phyloP scores from a whole-genome alignment of 1,140 invertebrate genomes.

The Drosophila cardini region DNA sequence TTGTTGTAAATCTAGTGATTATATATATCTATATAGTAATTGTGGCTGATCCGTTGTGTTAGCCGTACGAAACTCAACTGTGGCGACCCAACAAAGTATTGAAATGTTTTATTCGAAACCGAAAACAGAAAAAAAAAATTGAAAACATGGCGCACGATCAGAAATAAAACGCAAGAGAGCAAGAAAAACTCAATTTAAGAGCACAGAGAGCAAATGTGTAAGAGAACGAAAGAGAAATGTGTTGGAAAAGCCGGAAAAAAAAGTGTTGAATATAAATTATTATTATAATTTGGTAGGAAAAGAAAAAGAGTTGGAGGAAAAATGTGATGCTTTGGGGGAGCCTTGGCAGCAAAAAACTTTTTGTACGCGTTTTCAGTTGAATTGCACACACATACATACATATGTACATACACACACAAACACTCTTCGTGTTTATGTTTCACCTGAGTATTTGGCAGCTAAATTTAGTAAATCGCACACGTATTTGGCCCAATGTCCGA shows the following conservation, averaged over 20 bases:
- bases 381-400: slow-evolving; percentile 21
- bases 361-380: slow-evolving; percentile 38
- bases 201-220: slow-evolving; percentile 19
- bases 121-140: neutral
- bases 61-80: slow-evolving; percentile 76
- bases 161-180: slow-evolving; percentile 62
- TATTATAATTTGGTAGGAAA: slow-evolving; percentile 30
- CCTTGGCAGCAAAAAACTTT: slow-evolving; percentile 45
- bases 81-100: slow-evolving; percentile 63
- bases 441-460: slow-evolving; percentile 60
- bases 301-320: slow-evolving; percentile 38
- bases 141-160: slow-evolving; percentile 67
- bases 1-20: slow-evolving; percentile 28
- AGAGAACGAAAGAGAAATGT: slow-evolving; percentile 9
- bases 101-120: slow-evolving; percentile 79
- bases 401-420: no score
- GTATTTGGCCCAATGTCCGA: slow-evolving; percentile 81
- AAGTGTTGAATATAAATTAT: slow-evolving; percentile 28
- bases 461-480: slow-evolving; percentile 80
- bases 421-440: slow-evolving; percentile 45
- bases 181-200: slow-evolving; percentile 25
- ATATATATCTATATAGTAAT: slow-evolving; percentile 3
- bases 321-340: slow-evolving; percentile 22
- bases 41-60: slow-evolving; percentile 69
- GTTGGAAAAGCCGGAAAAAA: slow-evolving; percentile 66